phyloP scores from a whole-genome alignment of 1,140 invertebrate species.

The Aphelinus atriplicis region DNA sequence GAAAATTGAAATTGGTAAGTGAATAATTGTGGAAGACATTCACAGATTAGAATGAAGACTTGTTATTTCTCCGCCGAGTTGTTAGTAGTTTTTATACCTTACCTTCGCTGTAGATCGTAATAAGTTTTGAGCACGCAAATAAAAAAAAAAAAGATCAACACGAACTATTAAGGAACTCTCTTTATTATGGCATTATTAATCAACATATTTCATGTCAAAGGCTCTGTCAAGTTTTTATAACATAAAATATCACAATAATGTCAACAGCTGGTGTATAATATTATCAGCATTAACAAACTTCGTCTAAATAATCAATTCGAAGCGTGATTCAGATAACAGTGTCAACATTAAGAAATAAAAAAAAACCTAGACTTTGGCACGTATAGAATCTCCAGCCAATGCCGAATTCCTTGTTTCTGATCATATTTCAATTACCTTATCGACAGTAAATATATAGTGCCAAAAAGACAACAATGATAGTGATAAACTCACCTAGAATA shows the following conservation, averaged over 20 bases:
- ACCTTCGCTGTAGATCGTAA: slow-evolving; percentile 27
- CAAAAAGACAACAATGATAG: slow-evolving; percentile 29
- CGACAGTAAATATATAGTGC: slow-evolving; percentile 24
- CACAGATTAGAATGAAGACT: too few relatives aligned
- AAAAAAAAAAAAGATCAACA: slow-evolving; percentile 28
- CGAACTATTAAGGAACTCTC: slow-evolving; percentile 41
- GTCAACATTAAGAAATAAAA: slow-evolving; percentile 7
- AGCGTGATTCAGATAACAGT: slow-evolving; percentile 9
- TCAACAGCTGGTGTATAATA: slow-evolving; percentile 16
- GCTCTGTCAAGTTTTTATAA: slow-evolving; percentile 16
- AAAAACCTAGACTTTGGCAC: neutral
- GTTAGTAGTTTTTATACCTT: slow-evolving; percentile 13
- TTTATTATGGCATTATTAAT: slow-evolving; percentile 48
- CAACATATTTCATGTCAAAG: slow-evolving; percentile 17
- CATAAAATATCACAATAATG: slow-evolving; percentile 31
- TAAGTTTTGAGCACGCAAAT: slow-evolving; percentile 9
- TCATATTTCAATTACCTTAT: slow-evolving; percentile 12
- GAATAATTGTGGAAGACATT: too few relatives aligned
- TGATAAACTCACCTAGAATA: slow-evolving; percentile 56
- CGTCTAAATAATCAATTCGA: slow-evolving; percentile 11
- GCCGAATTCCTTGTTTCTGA: neutral
- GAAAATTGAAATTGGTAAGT: too few relatives aligned
- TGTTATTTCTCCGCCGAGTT: neutral
- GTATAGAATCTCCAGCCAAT: neutral
- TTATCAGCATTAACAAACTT: slow-evolving; percentile 12